Evolutionary conservation across 1,140 invertebrate genomes (phyloP).

Genomic region (Neelides sp.): DNA sequence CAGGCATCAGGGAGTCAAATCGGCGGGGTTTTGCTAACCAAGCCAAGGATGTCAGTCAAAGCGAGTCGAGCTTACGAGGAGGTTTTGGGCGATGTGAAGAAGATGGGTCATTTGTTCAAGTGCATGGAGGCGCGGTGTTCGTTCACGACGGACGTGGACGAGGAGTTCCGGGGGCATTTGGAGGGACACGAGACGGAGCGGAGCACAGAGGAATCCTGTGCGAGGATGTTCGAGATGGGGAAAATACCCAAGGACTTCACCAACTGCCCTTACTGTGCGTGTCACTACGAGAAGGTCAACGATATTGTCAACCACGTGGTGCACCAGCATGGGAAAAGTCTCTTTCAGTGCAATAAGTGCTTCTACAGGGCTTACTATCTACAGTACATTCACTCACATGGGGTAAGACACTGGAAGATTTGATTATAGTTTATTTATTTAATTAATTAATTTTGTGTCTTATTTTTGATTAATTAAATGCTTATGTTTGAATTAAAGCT

Average conservation of each 20-base stretch:
- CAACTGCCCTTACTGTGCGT: constrained; percentile 40
- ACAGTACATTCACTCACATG: constrained; percentile 44
- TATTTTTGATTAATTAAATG: too few species aligned
- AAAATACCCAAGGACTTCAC: too few species aligned
- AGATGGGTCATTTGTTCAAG: constrained; percentile 42
- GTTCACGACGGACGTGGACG: constrained; percentile 37
- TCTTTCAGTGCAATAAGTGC: constrained; percentile 46
- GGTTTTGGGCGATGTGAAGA: constrained; percentile 34
- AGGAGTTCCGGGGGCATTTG: constrained; percentile 38
- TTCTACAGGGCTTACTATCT: constrained; percentile 42
- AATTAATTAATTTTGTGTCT: neutral
- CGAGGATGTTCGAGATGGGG: too few species aligned
- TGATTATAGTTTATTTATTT: neutral
- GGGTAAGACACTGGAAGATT: constrained; percentile 33
- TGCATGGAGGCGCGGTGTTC: constrained; percentile 44
- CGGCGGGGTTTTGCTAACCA: too few species aligned
- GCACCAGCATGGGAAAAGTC: constrained; percentile 40
- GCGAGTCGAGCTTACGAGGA: too few species aligned
- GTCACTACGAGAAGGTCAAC: constrained; percentile 26
- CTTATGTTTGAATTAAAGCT: too few species aligned
- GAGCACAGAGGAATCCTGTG: too few species aligned
- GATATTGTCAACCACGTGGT: constrained; percentile 35
- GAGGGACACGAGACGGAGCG: constrained; percentile 33
- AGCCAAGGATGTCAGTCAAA: too few species aligned
- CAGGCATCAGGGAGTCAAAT: too few species aligned